Percentiles rank a stretch among this genome's conserved stretches.
phyloP scores from a whole-genome alignment of 2,113 vertebrate species.

The Meriones unguiculatus region DNA sequence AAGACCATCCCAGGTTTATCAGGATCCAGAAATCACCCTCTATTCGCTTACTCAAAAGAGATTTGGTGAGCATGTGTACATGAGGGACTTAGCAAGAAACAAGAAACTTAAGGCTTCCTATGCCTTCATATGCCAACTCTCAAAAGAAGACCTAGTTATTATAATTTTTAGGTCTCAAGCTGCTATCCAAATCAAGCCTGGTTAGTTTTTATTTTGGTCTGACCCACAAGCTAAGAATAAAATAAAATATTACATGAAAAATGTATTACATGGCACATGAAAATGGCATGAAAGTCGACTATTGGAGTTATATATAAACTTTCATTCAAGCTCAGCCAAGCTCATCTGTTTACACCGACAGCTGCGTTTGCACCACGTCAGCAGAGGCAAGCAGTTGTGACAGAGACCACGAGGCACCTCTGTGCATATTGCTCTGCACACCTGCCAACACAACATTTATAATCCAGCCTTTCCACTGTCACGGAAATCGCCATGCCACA shows the following conservation, averaged over 20 bases:
- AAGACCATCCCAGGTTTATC: background rate
- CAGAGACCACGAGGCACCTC: background rate
- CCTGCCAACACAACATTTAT: background rate
- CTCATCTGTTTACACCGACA: background rate
- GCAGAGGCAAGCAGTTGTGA: background rate
- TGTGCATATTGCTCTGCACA: background rate
- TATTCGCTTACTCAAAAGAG: slow-evolving; percentile 28
- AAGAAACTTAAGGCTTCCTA: background rate
- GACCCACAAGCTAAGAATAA: slow-evolving; percentile 15
- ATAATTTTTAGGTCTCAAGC: background rate
- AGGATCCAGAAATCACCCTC: background rate
- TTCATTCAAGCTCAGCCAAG: background rate
- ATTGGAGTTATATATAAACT: background rate
- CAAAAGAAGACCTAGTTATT: background rate
- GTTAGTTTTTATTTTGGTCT: background rate
- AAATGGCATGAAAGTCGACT: slow-evolving; percentile 14
- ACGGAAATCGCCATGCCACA: background rate
- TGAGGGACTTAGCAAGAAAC: background rate
- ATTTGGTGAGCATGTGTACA: background rate
- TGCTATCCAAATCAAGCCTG: background rate
- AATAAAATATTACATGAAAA: slow-evolving; percentile 40
- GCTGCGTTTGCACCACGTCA: background rate
- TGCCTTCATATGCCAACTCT: background rate
- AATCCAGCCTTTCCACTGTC: background rate
- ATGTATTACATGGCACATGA: background rate